Percentiles rank a stretch among this genome's conserved stretches.
Conservation (phyloP, 2,113 vertebrate species). For the Psilopogon haemacephalus region DNA sequence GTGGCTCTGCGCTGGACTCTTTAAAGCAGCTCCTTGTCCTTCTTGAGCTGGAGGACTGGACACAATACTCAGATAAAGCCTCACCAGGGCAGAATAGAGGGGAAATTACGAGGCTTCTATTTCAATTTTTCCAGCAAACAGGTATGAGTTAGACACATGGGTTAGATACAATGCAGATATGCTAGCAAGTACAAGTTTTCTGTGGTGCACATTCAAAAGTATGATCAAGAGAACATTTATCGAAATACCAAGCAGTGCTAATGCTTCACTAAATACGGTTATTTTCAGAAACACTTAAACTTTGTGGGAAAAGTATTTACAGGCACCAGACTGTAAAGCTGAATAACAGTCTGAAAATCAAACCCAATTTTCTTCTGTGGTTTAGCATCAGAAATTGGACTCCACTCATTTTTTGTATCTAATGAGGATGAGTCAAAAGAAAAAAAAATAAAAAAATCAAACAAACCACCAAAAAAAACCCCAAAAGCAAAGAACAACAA, state of each 20-base stretch:
- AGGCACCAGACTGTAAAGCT: neutral
- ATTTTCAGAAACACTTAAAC: neutral
- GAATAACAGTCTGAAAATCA: neutral
- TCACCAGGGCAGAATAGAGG: no score
- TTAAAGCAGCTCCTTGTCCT: no score
- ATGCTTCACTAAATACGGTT: neutral
- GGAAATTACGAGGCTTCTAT: conserved; percentile 48
- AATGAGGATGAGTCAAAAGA: neutral
- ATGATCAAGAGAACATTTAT: conserved; percentile 38
- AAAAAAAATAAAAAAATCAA: neutral
- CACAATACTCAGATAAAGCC: no score
- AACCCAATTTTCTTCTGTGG: neutral
- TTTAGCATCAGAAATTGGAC: neutral
- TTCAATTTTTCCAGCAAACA: conserved; percentile 35
- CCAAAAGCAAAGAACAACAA: neutral
- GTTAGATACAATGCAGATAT: conserved; percentile 16
- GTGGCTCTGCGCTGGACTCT: no score
- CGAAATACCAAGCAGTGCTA: conserved; percentile 10
- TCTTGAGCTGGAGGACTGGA: no score
- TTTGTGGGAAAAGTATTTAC: neutral
- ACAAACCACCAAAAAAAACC: no score
- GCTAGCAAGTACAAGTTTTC: neutral
- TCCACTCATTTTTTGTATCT: neutral
- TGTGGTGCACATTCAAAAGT: conserved; percentile 24
- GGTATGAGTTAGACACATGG: neutral